Base-by-base conservation (phyloP, 2,113 vertebrate genomes). In the Coptodon rendalli region DNA sequence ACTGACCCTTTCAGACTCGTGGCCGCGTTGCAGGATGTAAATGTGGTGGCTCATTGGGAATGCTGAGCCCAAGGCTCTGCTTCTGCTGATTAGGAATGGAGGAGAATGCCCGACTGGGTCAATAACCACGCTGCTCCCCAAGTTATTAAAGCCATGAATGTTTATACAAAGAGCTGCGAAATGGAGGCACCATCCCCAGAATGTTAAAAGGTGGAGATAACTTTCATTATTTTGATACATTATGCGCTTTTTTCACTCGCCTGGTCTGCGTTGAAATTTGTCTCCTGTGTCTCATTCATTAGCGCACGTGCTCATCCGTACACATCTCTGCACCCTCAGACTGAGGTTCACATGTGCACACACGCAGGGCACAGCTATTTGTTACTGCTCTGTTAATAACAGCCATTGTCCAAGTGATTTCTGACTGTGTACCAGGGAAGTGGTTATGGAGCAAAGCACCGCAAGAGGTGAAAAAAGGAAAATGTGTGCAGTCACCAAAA, bases 101-200 rank as follows among this genome's bases (percentile, higher is more conserved):
- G 90, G 92, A 93, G 95, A 95, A 93, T 79, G 95, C 91, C 89
- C 88, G 87, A 86, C 93, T 93, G 94, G 96, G 95, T 96, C 96
- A 96, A 95, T 95, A 95, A 94, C 89, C 90, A 78, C 82, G 81
- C 92, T 73, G 91, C 91, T 94, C 91, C 90, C 63, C 90, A 78
- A 93, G 91, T 94, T 95, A 95, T 96, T 96, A 96, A 94, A 96
- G 94, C 90, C 92, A 93, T 54, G 90, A 94, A 94, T 94, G 94
- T 95, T 96, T 96, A 94, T 94, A 95, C 94, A 94, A 95, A 93
- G 95, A 95, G 92, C 91, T 45, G 87, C 9, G 79, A 93, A 94
- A 95, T 86, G 85, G 93, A 94, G 92, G 87, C 91, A 50, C 56
- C 94, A 50, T 89, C 93, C 86, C 27, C 89, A 84, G 95, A 95